Percentiles rank a stretch among this genome's conserved stretches.
These are phyloP conservation scores for Reinhardtius hippoglossoides DNA, from an alignment of 2,113 vertebrate genomes.

Conservation along the genomic window DNA sequence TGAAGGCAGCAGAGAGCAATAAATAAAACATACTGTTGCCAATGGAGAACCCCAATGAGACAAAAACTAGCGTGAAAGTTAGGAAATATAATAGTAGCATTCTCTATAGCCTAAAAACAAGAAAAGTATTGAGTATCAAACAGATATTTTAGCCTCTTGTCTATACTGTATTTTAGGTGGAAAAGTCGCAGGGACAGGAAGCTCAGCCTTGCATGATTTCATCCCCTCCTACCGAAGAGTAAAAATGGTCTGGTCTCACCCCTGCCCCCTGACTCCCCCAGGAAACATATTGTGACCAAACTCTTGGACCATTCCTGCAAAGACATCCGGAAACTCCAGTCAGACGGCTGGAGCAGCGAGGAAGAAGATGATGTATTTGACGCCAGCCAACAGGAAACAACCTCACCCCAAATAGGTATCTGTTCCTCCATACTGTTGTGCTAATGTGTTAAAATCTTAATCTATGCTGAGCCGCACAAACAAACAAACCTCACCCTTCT, in stretches of 20 bases:
- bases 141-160: constrained; percentile 73
- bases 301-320: constrained; percentile 78
- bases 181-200: constrained; percentile 80
- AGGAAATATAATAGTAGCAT: constrained; percentile 22
- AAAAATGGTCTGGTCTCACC: constrained; percentile 79
- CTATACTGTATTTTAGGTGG: constrained; percentile 83
- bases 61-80: constrained; percentile 20
- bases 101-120: constrained; percentile 24
- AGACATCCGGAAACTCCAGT: constrained; percentile 70
- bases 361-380: constrained; percentile 78
- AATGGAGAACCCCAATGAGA: constrained; percentile 16
- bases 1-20: constrained; percentile 77
- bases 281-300: constrained; percentile 79
- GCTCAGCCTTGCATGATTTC: constrained; percentile 81
- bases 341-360: constrained; percentile 82
- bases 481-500: background rate
- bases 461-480: background rate
- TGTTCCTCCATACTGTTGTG: background rate
- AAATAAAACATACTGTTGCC: constrained; percentile 29
- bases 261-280: constrained; percentile 79
- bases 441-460: background rate
- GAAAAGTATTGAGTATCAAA: constrained; percentile 23
- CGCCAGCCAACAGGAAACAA: constrained; percentile 44
- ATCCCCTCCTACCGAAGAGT: constrained; percentile 70
- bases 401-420: constrained; percentile 65